Evolutionary conservation across 1,140 invertebrate species (phyloP).

Genomic region (Ctenoplectra terminalis): DNA sequence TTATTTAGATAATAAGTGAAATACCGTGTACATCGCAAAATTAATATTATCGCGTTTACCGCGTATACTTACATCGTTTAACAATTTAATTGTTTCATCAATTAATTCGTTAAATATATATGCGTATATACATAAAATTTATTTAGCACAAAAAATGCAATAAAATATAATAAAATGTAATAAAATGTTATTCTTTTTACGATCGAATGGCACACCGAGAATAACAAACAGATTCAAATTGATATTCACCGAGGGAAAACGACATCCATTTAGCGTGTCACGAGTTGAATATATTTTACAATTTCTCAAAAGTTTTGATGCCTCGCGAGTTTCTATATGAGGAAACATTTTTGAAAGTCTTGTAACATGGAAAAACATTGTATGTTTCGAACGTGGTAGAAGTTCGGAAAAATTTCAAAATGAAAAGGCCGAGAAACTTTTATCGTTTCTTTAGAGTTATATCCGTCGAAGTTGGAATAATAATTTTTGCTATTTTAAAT

Average conservation of each 20-base stretch:
- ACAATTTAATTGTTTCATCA: neutral
- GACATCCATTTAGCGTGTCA: constrained; percentile 6
- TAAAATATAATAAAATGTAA: neutral
- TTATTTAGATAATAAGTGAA: constrained; percentile 5
- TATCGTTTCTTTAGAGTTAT: too few species aligned
- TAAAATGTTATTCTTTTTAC: neutral
- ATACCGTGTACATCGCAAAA: neutral
- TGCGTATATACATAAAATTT: too few species aligned
- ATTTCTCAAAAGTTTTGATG: neutral
- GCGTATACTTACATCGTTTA: neutral
- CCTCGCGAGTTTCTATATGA: neutral
- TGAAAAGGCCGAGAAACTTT: neutral
- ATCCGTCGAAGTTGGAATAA: neutral
- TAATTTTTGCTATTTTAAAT: neutral
- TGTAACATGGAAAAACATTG: neutral
- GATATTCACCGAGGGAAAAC: neutral
- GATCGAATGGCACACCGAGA: too few species aligned
- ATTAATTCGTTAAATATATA: too few species aligned
- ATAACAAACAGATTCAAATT: constrained; percentile 1
- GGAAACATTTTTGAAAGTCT: neutral
- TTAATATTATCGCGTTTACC: constrained; percentile 7
- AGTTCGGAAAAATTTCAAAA: neutral
- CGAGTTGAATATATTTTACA: neutral
- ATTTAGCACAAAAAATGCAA: too few species aligned
- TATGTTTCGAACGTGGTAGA: neutral